phyloP scores from a whole-genome alignment of 2,797 vertebrate species.

The Arrhamphus sclerolepis region DNA sequence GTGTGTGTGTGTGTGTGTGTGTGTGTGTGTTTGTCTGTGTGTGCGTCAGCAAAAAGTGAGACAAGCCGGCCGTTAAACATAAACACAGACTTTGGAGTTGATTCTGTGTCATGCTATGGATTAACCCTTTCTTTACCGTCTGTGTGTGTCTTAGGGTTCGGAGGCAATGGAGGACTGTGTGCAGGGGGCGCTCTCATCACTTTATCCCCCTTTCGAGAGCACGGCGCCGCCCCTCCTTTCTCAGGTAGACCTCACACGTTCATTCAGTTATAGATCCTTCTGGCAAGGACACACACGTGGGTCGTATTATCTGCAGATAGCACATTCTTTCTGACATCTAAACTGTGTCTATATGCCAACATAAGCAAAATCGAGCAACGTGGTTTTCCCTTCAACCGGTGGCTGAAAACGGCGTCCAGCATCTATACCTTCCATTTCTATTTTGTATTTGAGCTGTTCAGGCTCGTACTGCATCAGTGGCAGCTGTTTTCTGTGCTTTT shows the following conservation, averaged over 20 bases:
- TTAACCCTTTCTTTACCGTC: conserved; percentile 48
- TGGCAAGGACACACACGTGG: background rate
- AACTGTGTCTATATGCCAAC: conserved; percentile 29
- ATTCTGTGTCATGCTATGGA: conserved; percentile 39
- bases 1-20: conserved; percentile 35
- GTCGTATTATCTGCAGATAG: conserved; percentile 21
- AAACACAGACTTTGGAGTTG: conserved; percentile 49
- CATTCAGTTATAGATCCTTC: background rate
- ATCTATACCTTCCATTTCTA: no score
- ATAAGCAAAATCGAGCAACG: conserved; percentile 26
- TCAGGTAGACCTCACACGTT: conserved; percentile 74
- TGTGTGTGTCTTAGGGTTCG: conserved; percentile 80
- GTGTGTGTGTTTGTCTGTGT: conserved; percentile 13
- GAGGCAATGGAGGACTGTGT: conserved; percentile 95
- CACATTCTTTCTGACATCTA: conserved; percentile 14
- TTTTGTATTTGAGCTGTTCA: no score
- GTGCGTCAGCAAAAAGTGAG: conserved; percentile 51
- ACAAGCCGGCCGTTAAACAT: conserved; percentile 49
- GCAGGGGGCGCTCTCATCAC: conserved; percentile 90
- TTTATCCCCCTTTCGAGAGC: conserved; percentile 93
- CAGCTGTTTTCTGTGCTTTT: no score
- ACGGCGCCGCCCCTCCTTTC: conserved; percentile 91
- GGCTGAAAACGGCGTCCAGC: no score
- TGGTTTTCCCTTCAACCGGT: no score
- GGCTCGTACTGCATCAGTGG: no score